Base-by-base conservation (phyloP, 2,797 vertebrate species). In the Sparus aurata region DNA sequence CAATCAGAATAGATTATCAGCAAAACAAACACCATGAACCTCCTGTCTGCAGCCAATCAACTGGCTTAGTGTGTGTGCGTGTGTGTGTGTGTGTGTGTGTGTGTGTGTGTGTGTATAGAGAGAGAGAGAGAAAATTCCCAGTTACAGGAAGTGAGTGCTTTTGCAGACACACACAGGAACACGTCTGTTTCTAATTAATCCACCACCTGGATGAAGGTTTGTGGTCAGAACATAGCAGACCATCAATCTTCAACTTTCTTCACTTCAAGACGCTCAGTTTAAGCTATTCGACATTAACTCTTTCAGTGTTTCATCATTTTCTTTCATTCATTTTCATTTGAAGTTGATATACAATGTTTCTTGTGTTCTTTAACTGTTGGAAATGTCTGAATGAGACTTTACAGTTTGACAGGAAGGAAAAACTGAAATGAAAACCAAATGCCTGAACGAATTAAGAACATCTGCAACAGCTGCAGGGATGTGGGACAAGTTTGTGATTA, bases 21-120 rank as follows among this genome's bases (percentile, higher is more conserved):
- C 80, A 84, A 93, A 93, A 89, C 89, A 94, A 94, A 94, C 91
- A 89, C 7, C 79, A 73, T 45, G 73, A 60, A 61, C 79, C 84
- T 73, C 83, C 88, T 60, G 79, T 87, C 85, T 82, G 63, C 69
- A 67, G 75, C 77, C 79, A 84, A 83, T 90, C 87, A 91, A 45
- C 63, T 77, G 83, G 70, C 71, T n/a, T 63, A 20, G 18, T 61
- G 67, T 49, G 70, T 66, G 79, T 67, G 69, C 61, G 68, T 49
- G 60, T 55, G 55, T 78, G 74, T 47, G 30, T 74, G 68, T 61
- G 73, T 43, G 77, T 58, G 62, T 60, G 57, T 57, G 53, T 70
- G 43, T 43, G 75, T 63, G 60, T 49, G 59, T 23, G 52, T 20
- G 25, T 25, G 2, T 25, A n/a, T n/a, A n/a, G n/a, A n/a, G 46